These are phyloP conservation scores for Echinarachnius parma DNA, from an alignment of 53 echinoderm and acorn worm genomes.

Conservation along the genomic window DNA sequence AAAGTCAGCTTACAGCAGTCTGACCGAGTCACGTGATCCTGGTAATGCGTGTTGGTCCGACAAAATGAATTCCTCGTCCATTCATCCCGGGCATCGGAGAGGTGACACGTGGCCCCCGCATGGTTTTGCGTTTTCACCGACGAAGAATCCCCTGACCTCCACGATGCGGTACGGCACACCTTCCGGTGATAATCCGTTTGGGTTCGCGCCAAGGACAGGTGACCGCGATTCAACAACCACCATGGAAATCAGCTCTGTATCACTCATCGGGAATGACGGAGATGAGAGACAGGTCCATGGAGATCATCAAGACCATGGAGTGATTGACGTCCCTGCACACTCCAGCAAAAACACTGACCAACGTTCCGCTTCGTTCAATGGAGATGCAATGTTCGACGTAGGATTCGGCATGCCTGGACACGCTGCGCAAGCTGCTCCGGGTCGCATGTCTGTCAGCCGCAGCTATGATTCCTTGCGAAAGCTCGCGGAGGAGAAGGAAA, in stretches of 20 bases:
- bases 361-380: not conserved
- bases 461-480: conserved; percentile 25
- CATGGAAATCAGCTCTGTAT: conserved; percentile 33
- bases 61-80: not conserved
- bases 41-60: conserved; percentile 6
- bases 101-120: not conserved
- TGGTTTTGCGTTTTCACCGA: not conserved
- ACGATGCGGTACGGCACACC: conserved; percentile 28
- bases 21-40: conserved; percentile 7
- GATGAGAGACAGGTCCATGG: not conserved
- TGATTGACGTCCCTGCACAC: not conserved
- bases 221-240: not conserved
- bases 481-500: conserved; percentile 14
- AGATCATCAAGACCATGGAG: not conserved
- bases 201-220: not conserved
- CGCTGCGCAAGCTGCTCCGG: not conserved
- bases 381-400: not conserved
- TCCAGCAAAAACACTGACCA: no score
- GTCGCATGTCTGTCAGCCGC: not conserved
- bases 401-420: not conserved
- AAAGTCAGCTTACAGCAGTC: not conserved
- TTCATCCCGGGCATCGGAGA: not conserved
- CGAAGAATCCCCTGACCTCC: conserved; percentile 15
- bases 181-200: not conserved
- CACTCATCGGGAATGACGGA: conserved; percentile 18